Percentiles rank a stretch among this genome's conserved stretches.
Evolutionary conservation across 2,797 vertebrate species (phyloP).

Genomic region (Philypnodon macrostomus): DNA sequence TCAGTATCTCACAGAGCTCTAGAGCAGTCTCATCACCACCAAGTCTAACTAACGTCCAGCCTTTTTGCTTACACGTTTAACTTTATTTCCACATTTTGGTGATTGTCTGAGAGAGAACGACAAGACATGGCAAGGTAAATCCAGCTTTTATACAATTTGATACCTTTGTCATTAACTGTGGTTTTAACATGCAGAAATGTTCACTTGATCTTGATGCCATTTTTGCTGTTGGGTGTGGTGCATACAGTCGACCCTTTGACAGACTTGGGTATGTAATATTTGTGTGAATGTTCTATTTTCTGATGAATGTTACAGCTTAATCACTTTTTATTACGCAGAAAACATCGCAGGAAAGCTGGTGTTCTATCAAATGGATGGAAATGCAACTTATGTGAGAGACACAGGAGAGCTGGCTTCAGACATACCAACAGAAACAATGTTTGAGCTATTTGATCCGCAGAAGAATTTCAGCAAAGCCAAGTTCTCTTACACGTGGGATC

Average conservation of each 20-base stretch:
- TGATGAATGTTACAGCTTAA: not conserved
- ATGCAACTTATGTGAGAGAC: slow-evolving; percentile 62
- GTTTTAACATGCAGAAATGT: slow-evolving; percentile 27
- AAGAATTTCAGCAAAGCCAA: slow-evolving; percentile 72
- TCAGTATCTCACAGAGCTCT: slow-evolving; percentile 13
- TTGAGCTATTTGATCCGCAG: slow-evolving; percentile 80
- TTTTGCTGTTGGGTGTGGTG: slow-evolving; percentile 38
- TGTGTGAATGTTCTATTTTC: not conserved
- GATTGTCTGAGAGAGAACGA: slow-evolving; percentile 14
- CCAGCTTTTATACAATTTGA: not conserved
- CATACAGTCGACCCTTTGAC: slow-evolving; percentile 27
- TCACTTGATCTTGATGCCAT: slow-evolving; percentile 27
- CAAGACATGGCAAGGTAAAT: slow-evolving; percentile 66
- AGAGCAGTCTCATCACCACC: not conserved
- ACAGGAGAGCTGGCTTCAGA: slow-evolving; percentile 73
- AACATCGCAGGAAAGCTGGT: slow-evolving; percentile 78
- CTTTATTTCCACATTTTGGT: slow-evolving; percentile 11
- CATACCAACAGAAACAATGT: slow-evolving; percentile 75
- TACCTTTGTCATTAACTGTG: not conserved
- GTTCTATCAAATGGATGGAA: slow-evolving; percentile 80
- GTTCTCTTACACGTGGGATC: slow-evolving; percentile 85
- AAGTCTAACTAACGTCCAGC: slow-evolving; percentile 1
- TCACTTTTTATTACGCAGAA: slow-evolving; percentile 34
- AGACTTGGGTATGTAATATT: slow-evolving; percentile 48
- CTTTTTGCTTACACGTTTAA: slow-evolving; percentile 1